Conservation (phyloP, 2,113 vertebrate genomes). For the Brachirus orientalis region DNA sequence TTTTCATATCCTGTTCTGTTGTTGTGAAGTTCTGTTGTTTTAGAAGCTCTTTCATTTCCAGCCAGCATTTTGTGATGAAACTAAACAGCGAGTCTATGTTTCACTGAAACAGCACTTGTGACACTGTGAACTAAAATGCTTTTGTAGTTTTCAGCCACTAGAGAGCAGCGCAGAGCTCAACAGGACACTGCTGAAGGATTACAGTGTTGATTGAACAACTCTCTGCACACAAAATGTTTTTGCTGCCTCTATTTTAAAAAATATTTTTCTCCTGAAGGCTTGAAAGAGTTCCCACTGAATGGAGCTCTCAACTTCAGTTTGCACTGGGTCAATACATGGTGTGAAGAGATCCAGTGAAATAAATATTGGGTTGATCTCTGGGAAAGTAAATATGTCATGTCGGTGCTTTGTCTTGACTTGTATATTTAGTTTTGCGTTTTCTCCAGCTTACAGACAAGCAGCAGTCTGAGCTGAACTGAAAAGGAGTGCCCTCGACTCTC, state of each 20-base stretch:
- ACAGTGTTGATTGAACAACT: constrained; percentile 16
- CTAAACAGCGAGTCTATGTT: not conserved
- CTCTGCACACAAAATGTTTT: constrained; percentile 15
- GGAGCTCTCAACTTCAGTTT: constrained; percentile 15
- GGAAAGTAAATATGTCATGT: constrained; percentile 9
- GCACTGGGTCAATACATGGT: not conserved
- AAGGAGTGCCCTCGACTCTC: no score
- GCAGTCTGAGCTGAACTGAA: no score
- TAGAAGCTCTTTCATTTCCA: no score
- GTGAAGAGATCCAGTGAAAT: constrained; percentile 24
- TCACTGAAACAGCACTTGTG: not conserved
- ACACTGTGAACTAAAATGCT: constrained; percentile 18
- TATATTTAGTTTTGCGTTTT: constrained; percentile 25
- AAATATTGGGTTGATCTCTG: constrained; percentile 21
- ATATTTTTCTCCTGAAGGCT: not conserved
- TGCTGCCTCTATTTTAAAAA: not conserved
- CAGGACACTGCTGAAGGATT: constrained; percentile 50
- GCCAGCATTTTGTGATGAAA: no score
- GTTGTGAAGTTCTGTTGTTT: no score
- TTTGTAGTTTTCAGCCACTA: constrained; percentile 66
- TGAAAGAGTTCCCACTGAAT: constrained; percentile 1
- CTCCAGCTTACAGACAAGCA: no score
- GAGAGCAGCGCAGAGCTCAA: constrained; percentile 77
- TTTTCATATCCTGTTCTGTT: no score
- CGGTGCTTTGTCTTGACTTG: not conserved